These are phyloP conservation scores for Toxonevra muliebris DNA, from an alignment of 2,888 invertebrate genomes.

Conservation along the genomic window DNA sequence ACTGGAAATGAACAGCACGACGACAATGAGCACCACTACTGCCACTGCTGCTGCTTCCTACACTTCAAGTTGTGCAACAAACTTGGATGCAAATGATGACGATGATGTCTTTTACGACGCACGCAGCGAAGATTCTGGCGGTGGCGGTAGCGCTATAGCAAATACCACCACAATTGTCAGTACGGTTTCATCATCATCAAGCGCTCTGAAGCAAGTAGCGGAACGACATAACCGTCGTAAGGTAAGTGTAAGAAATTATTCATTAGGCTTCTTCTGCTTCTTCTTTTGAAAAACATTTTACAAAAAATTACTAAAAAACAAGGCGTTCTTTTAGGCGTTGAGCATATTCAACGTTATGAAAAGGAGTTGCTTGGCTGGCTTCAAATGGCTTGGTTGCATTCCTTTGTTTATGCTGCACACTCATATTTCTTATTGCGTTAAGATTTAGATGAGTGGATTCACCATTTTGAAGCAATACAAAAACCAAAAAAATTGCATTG, in stretches of 20 bases:
- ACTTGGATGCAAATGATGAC: conserved; percentile 49
- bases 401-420: no score
- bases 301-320: not conserved
- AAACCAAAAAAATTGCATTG: no score
- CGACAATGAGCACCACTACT: conserved; percentile 38
- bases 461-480: no score
- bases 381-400: no score
- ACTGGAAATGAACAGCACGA: conserved; percentile 30
- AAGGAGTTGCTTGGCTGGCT: no score
- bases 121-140: conserved; percentile 56
- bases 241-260: conserved; percentile 25
- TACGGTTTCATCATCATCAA: conserved; percentile 24
- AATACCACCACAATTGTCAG: conserved; percentile 20
- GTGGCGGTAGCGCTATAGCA: conserved; percentile 29
- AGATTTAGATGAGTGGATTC: no score
- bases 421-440: no score
- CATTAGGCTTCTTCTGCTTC: not conserved
- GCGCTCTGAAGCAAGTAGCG: not conserved
- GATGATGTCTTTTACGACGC: conserved; percentile 64
- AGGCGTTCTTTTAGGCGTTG: not conserved
- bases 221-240: conserved; percentile 12
- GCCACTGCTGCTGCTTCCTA: conserved; percentile 32
- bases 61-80: conserved; percentile 34
- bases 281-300: not conserved
- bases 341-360: not conserved